Percentiles rank a stretch among this genome's conserved stretches.
These are phyloP conservation scores for Paratilapia polleni DNA, from an alignment of 2,113 vertebrate species.

Conservation along the genomic window DNA sequence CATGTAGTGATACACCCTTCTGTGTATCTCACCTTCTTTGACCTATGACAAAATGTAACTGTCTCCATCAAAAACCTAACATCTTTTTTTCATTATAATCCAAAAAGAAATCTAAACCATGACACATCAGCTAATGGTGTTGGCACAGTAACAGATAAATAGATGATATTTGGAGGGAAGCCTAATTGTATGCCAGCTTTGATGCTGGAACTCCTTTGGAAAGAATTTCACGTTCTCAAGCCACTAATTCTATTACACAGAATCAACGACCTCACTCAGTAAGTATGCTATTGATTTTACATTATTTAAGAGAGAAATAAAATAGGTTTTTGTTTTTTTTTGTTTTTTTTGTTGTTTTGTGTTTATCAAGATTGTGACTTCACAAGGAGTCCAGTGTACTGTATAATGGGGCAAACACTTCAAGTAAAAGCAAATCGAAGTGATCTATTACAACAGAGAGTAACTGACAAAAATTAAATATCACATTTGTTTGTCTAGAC, in stretches of 20 bases:
- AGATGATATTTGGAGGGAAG: conserved; percentile 1
- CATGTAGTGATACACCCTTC: neutral
- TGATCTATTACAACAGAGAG: neutral
- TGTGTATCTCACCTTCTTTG: conserved; percentile 8
- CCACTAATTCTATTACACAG: neutral
- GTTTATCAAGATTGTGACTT: neutral
- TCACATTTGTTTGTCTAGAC: neutral
- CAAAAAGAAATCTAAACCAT: conserved; percentile 14
- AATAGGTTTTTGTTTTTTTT: too few species aligned
- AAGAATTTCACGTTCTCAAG: neutral
- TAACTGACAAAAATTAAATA: conserved; percentile 11
- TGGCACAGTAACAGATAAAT: conserved; percentile 8
- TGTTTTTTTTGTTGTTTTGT: neutral
- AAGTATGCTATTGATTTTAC: neutral
- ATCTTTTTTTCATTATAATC: conserved; percentile 14
- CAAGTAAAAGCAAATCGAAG: neutral
- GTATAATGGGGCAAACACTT: neutral
- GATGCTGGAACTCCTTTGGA: neutral
- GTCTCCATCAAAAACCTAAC: conserved; percentile 1
- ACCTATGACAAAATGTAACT: conserved; percentile 29
- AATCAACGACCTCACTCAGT: neutral
- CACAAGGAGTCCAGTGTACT: neutral
- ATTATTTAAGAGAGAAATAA: neutral
- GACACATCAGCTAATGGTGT: conserved; percentile 26
- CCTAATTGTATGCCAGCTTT: neutral